A percentile compares a stretch with the other conserved stretches of the same genome.
Evolutionary conservation across 2,888 invertebrate species (phyloP).

Genomic region (Diarsia mendica): DNA sequence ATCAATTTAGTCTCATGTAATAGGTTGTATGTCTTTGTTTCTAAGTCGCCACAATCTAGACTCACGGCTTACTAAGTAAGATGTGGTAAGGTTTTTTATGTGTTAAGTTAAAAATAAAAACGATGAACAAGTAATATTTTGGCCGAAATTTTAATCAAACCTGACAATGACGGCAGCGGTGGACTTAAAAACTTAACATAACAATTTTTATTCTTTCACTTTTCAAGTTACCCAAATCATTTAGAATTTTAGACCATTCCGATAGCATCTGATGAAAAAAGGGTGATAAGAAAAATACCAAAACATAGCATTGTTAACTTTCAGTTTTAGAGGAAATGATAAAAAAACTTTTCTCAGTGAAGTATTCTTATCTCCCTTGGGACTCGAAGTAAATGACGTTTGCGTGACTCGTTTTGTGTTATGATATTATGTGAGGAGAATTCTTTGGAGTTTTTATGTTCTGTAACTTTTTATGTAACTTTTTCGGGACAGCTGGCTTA

Average conservation of each 20-base stretch:
- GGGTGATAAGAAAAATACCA: neutral
- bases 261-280: neutral
- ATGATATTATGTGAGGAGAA: conserved; percentile 36
- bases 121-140: neutral
- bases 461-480: conserved; percentile 11
- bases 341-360: conserved; percentile 37
- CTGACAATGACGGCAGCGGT: neutral
- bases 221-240: neutral
- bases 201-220: neutral
- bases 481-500: conserved; percentile 4
- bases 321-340: conserved; percentile 29
- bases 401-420: conserved; percentile 46
- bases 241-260: neutral
- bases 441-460: conserved; percentile 27
- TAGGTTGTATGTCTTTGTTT: neutral
- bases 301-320: conserved; percentile 9
- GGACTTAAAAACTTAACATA: neutral
- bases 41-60: neutral
- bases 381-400: conserved; percentile 40
- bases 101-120: neutral
- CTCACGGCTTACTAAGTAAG: neutral
- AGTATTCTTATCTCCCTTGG: conserved; percentile 41
- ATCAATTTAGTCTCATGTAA: neutral
- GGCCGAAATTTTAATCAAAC: neutral
- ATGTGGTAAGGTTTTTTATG: neutral